Evolutionary conservation across 2,888 invertebrate genomes (phyloP), one percentile per base, ranked within the genome.

Genomic region (Bombylius discolor): DNA sequence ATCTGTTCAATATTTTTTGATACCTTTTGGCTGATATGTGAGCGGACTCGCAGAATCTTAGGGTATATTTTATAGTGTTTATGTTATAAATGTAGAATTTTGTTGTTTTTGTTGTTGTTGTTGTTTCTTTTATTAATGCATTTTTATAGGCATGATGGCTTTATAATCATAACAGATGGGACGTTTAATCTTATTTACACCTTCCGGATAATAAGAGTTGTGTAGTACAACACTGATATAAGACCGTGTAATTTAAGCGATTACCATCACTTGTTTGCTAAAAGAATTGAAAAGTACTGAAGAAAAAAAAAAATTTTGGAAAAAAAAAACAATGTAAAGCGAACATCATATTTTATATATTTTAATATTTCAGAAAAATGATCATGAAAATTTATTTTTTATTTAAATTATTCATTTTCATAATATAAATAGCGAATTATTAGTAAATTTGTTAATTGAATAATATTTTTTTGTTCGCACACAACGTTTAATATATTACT

Each of bases 131-230:
- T 8, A 8, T 36, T 36, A 7, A 7, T 36, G 1, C 8, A 11
- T 42, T 42, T 42, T 11, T 7, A 11, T 42, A 42, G 11, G 11
- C 39, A 45, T 49, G 53, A 54, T 54, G 53, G 45, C 49, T 54
- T 49, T 49, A 54, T 54, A 54, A 54, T 54, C 53, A 54, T 53
- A 54, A 54, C 53, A 54, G 45, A 54, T 54, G 49, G 49, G 49
- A 54, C 11, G 49, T 45, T 49, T 49, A 45, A 54, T 54, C 45
- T 45, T 54, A 49, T 49, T 54, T 49, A 42, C 49, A 49, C 49
- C 47, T 54, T 54, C 14, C 42, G 39, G 51, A 34, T n/a, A 50
- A 50, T 23, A 14, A 33, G 33, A 33, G 49, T 12, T 50, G 50
- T 50, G 50, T 50, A 14, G 12, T 36, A 36, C 8, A 5, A 36